These are phyloP conservation scores for Nothoprocta perdicaria DNA, from an alignment of 2,113 vertebrate species.

Conservation along the genomic window DNA sequence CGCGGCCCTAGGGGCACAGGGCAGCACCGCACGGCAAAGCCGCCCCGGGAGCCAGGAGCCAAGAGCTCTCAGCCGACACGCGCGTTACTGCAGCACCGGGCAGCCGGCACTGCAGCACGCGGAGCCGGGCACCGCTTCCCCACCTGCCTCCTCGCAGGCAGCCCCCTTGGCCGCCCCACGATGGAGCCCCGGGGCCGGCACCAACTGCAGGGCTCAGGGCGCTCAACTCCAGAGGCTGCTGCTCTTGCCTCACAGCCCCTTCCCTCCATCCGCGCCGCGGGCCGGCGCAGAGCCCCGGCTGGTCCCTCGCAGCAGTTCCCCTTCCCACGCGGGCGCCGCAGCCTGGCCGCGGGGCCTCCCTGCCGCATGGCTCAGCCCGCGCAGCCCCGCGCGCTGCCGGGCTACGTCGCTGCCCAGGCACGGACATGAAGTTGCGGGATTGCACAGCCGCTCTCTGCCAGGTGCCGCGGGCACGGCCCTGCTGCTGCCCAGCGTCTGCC, in stretches of 20 bases:
- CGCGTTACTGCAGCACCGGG: slow-evolving; percentile 6
- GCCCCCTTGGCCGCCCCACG: background rate
- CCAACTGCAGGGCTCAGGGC: background rate
- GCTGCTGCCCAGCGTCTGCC: background rate
- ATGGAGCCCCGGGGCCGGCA: accelerated
- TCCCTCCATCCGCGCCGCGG: too few relatives aligned
- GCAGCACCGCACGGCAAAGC: background rate
- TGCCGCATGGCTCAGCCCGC: background rate
- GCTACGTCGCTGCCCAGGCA: background rate
- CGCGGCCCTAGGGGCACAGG: accelerated
- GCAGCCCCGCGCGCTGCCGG: background rate
- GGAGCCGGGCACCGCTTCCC: background rate
- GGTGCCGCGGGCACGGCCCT: background rate
- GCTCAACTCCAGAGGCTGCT: background rate
- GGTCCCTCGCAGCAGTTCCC: background rate
- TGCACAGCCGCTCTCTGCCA: background rate
- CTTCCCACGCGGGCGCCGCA: background rate
- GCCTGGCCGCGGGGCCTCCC: background rate
- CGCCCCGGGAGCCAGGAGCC: accelerated
- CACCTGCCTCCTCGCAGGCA: background rate
- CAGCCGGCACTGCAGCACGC: background rate
- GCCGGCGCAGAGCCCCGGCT: background rate
- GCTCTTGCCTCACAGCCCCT: background rate
- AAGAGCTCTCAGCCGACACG: slow-evolving; percentile 6
- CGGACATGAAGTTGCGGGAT: background rate